Conservation (phyloP, 2,113 vertebrate genomes). For the Isurus oxyrinchus region DNA sequence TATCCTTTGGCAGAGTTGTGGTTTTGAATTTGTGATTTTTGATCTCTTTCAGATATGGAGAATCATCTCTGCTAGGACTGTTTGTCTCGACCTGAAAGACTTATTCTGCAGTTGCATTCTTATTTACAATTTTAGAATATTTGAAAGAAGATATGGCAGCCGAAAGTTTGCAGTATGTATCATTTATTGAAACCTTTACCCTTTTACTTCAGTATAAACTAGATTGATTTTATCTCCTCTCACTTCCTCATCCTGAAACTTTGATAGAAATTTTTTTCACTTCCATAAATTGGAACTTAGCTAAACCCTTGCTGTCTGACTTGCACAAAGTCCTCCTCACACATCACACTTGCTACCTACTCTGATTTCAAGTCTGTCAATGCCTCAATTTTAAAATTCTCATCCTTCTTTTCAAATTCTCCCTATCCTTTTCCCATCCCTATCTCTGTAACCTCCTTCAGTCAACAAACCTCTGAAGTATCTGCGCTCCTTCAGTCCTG, state of each 20-base stretch:
- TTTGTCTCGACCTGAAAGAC: slow-evolving; percentile 71
- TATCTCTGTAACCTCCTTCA: neutral
- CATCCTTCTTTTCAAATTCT: neutral
- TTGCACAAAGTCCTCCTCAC: neutral
- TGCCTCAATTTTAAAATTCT: neutral
- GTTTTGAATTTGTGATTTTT: slow-evolving; percentile 40
- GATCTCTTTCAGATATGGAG: slow-evolving; percentile 60
- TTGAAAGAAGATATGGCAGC: slow-evolving; percentile 73
- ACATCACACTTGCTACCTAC: neutral
- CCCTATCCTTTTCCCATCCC: neutral
- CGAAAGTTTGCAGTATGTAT: slow-evolving; percentile 69
- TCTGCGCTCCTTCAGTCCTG: neutral
- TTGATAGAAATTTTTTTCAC: neutral
- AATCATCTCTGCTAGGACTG: slow-evolving; percentile 61
- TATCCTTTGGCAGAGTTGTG: too few relatives aligned
- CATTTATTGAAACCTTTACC: neutral
- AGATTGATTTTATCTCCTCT: neutral
- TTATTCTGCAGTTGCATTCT: slow-evolving; percentile 69
- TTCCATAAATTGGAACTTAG: neutral
- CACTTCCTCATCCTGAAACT: neutral
- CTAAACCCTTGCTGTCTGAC: neutral
- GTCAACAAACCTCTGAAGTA: neutral
- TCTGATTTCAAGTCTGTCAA: neutral
- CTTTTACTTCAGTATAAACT: neutral
- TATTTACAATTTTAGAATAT: slow-evolving; percentile 72